Conservation (phyloP, 2,797 vertebrate genomes). For the Rhinatrema bivittatum region DNA sequence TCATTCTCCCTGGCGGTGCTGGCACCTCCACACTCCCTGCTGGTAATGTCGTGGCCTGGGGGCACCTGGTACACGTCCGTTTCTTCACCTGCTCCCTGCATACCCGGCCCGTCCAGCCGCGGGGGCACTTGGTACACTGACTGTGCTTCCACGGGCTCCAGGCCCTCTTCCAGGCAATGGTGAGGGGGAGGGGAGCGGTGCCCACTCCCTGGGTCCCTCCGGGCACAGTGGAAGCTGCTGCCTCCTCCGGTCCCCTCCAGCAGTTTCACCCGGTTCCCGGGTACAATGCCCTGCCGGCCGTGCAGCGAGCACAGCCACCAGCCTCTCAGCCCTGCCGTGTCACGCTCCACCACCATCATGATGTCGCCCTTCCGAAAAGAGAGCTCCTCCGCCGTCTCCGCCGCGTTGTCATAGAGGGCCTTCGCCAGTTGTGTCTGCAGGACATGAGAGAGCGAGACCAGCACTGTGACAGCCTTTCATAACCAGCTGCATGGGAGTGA, state of each 20-base stretch:
- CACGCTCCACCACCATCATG: conserved; percentile 77
- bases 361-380: conserved; percentile 86
- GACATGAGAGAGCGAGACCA: background rate
- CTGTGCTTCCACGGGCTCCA: conserved; percentile 45
- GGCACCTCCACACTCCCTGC: no score
- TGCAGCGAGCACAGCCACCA: conserved; percentile 88
- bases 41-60: no score
- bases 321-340: conserved; percentile 70
- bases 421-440: conserved; percentile 78
- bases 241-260: conserved; percentile 51
- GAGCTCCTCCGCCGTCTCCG: conserved; percentile 83
- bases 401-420: conserved; percentile 83
- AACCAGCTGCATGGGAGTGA: background rate
- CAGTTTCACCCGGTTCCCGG: conserved; percentile 79
- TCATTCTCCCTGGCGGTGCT: no score
- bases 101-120: no score
- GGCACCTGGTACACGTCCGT: conserved; percentile 48
- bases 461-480: background rate
- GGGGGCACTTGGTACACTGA: conserved; percentile 44
- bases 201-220: conserved; percentile 48
- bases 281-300: conserved; percentile 83
- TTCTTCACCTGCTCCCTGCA: conserved; percentile 2
- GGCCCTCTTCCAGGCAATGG: conserved; percentile 51
- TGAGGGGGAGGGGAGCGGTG: conserved; percentile 61
- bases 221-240: no score